phyloP scores from a whole-genome alignment of 2,797 vertebrate species.

The Cephalopachus bancanus region DNA sequence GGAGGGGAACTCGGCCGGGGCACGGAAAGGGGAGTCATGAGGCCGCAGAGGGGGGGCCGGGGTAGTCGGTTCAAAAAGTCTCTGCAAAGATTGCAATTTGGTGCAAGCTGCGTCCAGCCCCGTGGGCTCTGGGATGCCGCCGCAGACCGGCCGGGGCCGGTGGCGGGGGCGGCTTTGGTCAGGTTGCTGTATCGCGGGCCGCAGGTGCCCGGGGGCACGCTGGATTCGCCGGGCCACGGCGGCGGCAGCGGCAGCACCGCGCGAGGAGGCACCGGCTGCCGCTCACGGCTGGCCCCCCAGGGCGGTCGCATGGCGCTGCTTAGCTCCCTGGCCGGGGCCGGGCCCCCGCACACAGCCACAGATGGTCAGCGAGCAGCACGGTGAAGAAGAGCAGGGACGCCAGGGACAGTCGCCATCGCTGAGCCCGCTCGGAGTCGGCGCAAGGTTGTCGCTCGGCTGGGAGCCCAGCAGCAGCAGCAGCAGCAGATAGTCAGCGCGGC shows the following conservation, averaged over 20 bases:
- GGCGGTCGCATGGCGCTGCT: constrained; percentile 82
- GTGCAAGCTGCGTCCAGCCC: constrained; percentile 84
- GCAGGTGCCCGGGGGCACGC: constrained; percentile 84
- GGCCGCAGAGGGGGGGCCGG: constrained; percentile 85
- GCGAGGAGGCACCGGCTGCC: constrained; percentile 78
- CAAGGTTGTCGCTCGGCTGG: constrained; percentile 90
- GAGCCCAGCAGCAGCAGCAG: constrained; percentile 88
- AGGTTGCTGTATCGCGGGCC: constrained; percentile 88
- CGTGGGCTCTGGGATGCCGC: constrained; percentile 71
- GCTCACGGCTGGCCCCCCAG: constrained; percentile 80
- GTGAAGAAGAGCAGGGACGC: constrained; percentile 92
- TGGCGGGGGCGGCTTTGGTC: constrained; percentile 87
- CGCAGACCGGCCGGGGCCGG: constrained; percentile 76
- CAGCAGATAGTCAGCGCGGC: constrained; percentile 90
- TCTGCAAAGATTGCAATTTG: constrained; percentile 86
- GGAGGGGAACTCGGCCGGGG: constrained; percentile 84
- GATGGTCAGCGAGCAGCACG: constrained; percentile 92
- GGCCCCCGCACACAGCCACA: constrained; percentile 91
- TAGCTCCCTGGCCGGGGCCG: constrained; percentile 88
- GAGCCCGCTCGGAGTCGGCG: constrained; percentile 91
- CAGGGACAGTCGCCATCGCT: constrained; percentile 92
- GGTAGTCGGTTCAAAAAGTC: constrained; percentile 87
- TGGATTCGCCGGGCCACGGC: constrained; percentile 62
- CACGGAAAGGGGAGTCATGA: constrained; percentile 79
- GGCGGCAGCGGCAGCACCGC: constrained; percentile 72